Conservation (phyloP, 2,888 invertebrate genomes). For the Galerucella calmariensis region DNA sequence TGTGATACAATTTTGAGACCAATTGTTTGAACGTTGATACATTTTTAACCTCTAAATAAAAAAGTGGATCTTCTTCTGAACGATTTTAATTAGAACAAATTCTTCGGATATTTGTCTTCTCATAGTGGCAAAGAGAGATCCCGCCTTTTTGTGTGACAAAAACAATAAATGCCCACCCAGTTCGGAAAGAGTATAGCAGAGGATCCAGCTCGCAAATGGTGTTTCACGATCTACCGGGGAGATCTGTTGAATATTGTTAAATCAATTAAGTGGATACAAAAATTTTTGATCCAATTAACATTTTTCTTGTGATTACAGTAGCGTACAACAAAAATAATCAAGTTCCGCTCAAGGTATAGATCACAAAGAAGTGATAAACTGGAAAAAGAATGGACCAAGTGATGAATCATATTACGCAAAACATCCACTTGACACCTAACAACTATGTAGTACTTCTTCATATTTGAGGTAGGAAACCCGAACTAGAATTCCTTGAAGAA, state of each 20-base stretch:
- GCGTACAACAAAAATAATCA: slow-evolving; percentile 13
- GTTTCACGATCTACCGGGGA: slow-evolving; percentile 43
- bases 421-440: too few species aligned
- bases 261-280: slow-evolving; percentile 52
- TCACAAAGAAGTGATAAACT: too few species aligned
- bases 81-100: slow-evolving; percentile 48
- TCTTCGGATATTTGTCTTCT: slow-evolving; percentile 36
- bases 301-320: slow-evolving; percentile 50
- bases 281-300: slow-evolving; percentile 61
- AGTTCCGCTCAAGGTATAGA: neutral
- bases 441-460: too few species aligned
- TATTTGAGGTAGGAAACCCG: too few species aligned
- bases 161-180: slow-evolving; percentile 55
- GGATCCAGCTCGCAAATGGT: slow-evolving; percentile 48
- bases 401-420: too few species aligned
- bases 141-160: slow-evolving; percentile 52
- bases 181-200: slow-evolving; percentile 49
- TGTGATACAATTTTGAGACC: neutral
- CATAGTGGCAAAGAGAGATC: slow-evolving; percentile 34
- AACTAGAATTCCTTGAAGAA: too few species aligned
- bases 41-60: neutral
- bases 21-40: neutral
- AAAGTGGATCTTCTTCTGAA: slow-evolving; percentile 16
- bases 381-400: too few species aligned
- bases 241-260: slow-evolving; percentile 56